Percentiles rank a stretch among this genome's conserved stretches.
phyloP scores from a whole-genome alignment of 1,140 invertebrate genomes.

The Planococcus citri region DNA sequence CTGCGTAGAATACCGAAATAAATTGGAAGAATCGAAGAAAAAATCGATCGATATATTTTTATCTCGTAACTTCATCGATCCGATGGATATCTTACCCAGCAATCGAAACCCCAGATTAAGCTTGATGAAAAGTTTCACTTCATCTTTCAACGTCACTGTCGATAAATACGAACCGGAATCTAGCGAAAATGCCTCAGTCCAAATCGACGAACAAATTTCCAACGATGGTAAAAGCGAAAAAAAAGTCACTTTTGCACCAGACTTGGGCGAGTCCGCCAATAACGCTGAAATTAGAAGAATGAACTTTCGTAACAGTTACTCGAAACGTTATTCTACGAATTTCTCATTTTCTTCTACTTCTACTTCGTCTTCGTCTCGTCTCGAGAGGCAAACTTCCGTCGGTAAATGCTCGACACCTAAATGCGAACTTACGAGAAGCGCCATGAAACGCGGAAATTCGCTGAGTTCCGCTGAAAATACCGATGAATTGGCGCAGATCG shows the following conservation, averaged over 20 bases:
- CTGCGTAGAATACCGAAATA: not conserved
- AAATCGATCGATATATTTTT: conserved; percentile 4
- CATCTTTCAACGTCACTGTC: not conserved
- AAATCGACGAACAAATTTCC: too few species aligned
- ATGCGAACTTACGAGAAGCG: not conserved
- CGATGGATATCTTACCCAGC: not conserved
- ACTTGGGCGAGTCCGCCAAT: not conserved
- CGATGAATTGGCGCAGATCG: not conserved
- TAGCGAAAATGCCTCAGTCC: too few species aligned
- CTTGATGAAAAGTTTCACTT: not conserved
- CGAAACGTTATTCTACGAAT: not conserved
- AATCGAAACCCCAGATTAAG: not conserved
- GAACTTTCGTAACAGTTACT: conserved; percentile 14
- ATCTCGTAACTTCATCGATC: conserved; percentile 2
- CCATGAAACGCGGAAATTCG: not conserved
- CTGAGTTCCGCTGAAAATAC: not conserved
- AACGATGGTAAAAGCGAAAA: not conserved
- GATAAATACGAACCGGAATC: too few species aligned
- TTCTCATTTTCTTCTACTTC: not conserved
- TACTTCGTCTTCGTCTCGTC: too few species aligned
- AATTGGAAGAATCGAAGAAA: not conserved
- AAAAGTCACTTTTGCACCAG: not conserved
- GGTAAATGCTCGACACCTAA: not conserved
- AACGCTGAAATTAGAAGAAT: not conserved
- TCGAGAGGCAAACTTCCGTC: not conserved